phyloP scores from a whole-genome alignment of 2,797 vertebrate species.

The Melanotaenia parkinsoni region DNA sequence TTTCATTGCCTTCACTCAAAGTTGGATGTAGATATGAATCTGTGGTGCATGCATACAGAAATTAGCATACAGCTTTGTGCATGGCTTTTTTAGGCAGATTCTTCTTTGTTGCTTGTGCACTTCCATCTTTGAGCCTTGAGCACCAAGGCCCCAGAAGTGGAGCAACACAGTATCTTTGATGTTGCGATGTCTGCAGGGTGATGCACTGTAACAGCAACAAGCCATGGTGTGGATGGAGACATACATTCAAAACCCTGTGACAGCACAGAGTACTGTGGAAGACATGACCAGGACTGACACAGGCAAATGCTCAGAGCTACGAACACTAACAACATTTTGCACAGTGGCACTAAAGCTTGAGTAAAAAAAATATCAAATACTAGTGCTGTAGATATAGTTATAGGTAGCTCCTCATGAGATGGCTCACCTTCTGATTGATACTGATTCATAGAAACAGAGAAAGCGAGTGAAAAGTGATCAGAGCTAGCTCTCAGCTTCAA shows the following conservation, averaged over 20 bases:
- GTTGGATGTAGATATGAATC: constrained; percentile 9
- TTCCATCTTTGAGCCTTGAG: constrained; percentile 49
- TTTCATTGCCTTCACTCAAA: not conserved
- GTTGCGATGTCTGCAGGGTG: constrained; percentile 57
- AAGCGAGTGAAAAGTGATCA: constrained; percentile 13
- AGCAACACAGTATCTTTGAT: constrained; percentile 68
- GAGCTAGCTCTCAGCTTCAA: not conserved
- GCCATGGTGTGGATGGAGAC: constrained; percentile 20
- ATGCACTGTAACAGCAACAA: constrained; percentile 25
- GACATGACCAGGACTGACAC: constrained; percentile 21
- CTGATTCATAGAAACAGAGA: constrained; percentile 16
- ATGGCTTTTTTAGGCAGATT: constrained; percentile 57
- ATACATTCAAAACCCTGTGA: constrained; percentile 22
- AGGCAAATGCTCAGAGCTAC: constrained; percentile 15
- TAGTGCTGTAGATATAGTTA: not conserved
- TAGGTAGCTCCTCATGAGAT: not conserved
- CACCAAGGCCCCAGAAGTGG: constrained; percentile 52
- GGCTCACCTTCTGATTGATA: not conserved
- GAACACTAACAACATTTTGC: not conserved
- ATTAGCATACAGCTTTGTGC: constrained; percentile 40
- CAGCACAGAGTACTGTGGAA: constrained; percentile 47
- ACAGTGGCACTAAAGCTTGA: constrained; percentile 7
- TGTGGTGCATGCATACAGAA: not conserved
- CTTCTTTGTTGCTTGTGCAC: constrained; percentile 51
- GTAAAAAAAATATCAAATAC: not conserved